A percentile compares a stretch with the other conserved stretches of the same genome.
Conservation (phyloP, 53 echinoderm and acorn worm species). For the Astropecten irregularis region DNA sequence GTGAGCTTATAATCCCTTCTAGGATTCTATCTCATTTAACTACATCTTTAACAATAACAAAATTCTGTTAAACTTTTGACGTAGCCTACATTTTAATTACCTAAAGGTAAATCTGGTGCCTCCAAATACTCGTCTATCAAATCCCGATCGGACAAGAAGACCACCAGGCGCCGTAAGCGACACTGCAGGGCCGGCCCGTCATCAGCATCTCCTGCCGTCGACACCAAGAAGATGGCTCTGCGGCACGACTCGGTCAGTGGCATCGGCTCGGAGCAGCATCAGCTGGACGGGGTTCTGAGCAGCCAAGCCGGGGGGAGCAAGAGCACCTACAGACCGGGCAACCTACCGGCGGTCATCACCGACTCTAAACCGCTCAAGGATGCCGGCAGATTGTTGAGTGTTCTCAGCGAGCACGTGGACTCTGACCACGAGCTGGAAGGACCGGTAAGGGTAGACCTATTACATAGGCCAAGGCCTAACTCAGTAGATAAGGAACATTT, state of each 20-base stretch:
- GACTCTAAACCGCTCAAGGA: constrained; percentile 30
- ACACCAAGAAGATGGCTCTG: background rate
- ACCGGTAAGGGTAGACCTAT: background rate
- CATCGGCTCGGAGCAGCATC: background rate
- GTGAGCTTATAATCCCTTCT: no score
- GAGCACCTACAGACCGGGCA: constrained; percentile 14
- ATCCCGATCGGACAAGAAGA: background rate
- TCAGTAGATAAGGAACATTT: no score
- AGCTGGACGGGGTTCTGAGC: no score
- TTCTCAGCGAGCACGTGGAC: constrained; percentile 25
- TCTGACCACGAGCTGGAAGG: background rate
- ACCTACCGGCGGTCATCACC: constrained; percentile 8
- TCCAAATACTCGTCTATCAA: constrained; percentile 14
- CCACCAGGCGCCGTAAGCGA: background rate
- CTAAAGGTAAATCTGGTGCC: background rate
- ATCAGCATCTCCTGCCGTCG: background rate
- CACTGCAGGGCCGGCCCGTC: background rate
- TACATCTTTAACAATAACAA: no score
- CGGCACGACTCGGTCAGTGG: background rate
- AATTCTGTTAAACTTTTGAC: no score
- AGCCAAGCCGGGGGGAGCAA: background rate
- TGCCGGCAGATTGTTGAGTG: constrained; percentile 24
- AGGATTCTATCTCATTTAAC: no score
- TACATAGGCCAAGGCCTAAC: no score
- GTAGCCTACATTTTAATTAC: no score